Conservation (phyloP, 2,113 vertebrate species). For the Platycercus adscitus region DNA sequence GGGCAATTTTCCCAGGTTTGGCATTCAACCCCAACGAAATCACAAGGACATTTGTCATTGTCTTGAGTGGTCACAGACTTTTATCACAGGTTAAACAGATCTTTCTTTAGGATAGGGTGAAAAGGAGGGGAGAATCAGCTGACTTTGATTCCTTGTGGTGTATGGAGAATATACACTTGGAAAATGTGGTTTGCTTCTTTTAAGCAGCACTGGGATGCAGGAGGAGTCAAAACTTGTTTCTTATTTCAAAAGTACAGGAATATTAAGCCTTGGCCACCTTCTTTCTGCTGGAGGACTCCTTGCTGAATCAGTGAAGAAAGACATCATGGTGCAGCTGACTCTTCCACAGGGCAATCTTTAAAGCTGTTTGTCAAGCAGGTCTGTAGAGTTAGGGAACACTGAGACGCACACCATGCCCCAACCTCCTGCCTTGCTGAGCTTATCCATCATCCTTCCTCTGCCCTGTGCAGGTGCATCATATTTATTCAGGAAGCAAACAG, state of each 20-base stretch:
- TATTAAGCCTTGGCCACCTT: not conserved
- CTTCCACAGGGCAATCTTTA: not conserved
- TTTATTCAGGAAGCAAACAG: not conserved
- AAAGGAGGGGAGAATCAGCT: not conserved
- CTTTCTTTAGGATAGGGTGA: not conserved
- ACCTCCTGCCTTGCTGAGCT: not conserved
- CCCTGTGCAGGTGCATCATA: rapidly evolving
- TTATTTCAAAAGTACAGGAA: not conserved
- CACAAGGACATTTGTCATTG: not conserved
- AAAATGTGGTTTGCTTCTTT: not conserved
- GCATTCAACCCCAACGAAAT: not conserved
- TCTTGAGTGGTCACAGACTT: not conserved
- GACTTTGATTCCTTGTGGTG: not conserved
- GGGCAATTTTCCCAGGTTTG: not conserved
- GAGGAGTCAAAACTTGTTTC: not conserved
- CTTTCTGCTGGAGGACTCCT: not conserved
- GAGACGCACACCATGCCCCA: not conserved
- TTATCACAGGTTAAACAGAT: not conserved
- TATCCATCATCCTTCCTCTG: not conserved
- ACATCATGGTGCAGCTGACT: not conserved
- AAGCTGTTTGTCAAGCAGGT: not conserved
- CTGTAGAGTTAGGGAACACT: not conserved
- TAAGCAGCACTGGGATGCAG: not conserved
- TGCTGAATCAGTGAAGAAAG: not conserved
- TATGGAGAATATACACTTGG: not conserved